Conservation (phyloP, 2,888 invertebrate genomes). For the Cancer borealis region DNA sequence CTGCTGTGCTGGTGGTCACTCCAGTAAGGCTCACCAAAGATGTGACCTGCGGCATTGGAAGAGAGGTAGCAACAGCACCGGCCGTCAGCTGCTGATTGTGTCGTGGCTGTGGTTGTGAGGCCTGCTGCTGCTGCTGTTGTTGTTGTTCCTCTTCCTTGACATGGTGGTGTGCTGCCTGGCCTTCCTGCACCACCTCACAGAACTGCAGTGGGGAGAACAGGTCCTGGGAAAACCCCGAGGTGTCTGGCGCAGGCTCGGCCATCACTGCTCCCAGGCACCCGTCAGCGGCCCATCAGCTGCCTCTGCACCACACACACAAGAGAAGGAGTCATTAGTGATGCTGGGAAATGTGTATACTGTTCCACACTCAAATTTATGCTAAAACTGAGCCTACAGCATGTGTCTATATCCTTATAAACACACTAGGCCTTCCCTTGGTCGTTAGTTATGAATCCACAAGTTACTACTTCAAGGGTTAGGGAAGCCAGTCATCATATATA, state of each 20-base stretch:
- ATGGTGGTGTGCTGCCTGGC: slow-evolving; percentile 62
- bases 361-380: neutral
- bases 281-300: neutral
- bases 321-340: neutral
- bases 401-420: neutral
- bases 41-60: slow-evolving; percentile 29
- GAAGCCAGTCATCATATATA: neutral
- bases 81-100: slow-evolving; percentile 36
- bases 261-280: slow-evolving; percentile 36
- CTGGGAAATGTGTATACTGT: neutral
- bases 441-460: neutral
- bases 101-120: slow-evolving; percentile 38
- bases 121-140: slow-evolving; percentile 49
- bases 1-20: slow-evolving; percentile 46
- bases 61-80: slow-evolving; percentile 8
- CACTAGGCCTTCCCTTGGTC: neutral
- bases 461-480: neutral
- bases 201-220: slow-evolving; percentile 77
- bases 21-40: slow-evolving; percentile 60
- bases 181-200: slow-evolving; percentile 77
- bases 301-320: neutral
- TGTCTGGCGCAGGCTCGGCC: slow-evolving; percentile 72
- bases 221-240: slow-evolving; percentile 71
- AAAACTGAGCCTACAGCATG: neutral
- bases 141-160: slow-evolving; percentile 61